Percentiles rank a stretch among this genome's conserved stretches.
phyloP scores from a whole-genome alignment of 2,113 vertebrate genomes.

The Gallinago undulata region DNA sequence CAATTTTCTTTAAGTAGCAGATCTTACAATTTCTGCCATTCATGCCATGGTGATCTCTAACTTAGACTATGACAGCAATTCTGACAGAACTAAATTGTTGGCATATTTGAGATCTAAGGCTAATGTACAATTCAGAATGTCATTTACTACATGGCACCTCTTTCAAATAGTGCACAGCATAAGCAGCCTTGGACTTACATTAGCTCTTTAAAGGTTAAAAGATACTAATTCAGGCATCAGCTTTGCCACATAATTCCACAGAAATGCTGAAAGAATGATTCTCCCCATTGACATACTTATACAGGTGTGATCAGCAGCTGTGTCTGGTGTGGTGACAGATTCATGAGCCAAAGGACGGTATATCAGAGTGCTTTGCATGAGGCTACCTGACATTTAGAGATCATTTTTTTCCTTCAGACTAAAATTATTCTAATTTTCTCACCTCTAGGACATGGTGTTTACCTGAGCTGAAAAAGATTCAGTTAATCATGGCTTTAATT shows the following conservation, averaged over 20 bases:
- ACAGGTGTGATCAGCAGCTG: background rate
- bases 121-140: background rate
- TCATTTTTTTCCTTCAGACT: background rate
- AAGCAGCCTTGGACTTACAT: background rate
- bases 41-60: background rate
- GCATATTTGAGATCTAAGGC: background rate
- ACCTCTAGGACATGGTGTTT: background rate
- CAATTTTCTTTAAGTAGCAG: background rate
- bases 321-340: background rate
- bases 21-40: background rate
- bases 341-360: background rate
- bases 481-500: background rate
- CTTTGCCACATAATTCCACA: background rate
- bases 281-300: background rate
- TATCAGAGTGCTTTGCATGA: background rate
- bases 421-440: background rate
- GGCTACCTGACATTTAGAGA: background rate
- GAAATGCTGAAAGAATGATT: background rate
- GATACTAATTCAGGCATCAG: background rate
- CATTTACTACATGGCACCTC: background rate
- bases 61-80: background rate
- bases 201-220: background rate
- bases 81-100: background rate
- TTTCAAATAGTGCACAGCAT: background rate
- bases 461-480: background rate